Evolutionary conservation across 30 jellyfish, hydroid and myxozoan species (phyloP).

Genomic region (Aurelia aurita): DNA sequence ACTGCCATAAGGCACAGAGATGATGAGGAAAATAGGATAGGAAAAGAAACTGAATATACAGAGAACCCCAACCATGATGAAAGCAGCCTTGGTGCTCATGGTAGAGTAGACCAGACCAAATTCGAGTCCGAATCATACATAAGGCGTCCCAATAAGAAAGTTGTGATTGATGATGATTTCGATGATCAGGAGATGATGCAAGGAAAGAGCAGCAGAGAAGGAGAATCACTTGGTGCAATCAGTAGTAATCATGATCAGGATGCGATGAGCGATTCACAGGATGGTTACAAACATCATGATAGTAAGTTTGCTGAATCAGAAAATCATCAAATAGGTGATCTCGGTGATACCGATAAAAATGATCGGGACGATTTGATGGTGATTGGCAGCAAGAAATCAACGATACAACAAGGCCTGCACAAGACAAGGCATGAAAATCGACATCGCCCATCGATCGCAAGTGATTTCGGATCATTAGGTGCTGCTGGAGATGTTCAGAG

Average conservation of each 20-base stretch:
- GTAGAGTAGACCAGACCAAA: not conserved
- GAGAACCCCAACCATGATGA: not conserved
- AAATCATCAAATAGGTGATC: not conserved
- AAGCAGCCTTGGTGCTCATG: not conserved
- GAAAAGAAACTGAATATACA: not conserved
- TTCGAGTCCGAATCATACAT: slow-evolving; percentile 6
- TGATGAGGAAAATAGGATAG: not conserved
- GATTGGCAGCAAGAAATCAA: not conserved
- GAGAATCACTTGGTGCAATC: not conserved
- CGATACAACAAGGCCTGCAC: not conserved
- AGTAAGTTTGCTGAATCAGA: no score
- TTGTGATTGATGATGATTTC: slow-evolving; percentile 27
- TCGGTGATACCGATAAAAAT: slow-evolving; percentile 8
- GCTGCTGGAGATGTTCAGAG: slow-evolving; percentile 47
- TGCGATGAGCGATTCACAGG: not conserved
- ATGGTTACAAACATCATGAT: no score
- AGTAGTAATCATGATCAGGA: not conserved
- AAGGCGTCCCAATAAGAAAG: not conserved
- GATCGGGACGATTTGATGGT: not conserved
- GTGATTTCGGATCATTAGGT: slow-evolving; percentile 63
- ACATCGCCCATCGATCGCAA: slow-evolving; percentile 12
- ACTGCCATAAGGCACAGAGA: not conserved
- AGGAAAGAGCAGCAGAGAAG: not conserved
- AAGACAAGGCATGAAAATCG: not conserved
- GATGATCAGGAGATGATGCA: not conserved